Base-by-base conservation (phyloP, 1,140 invertebrate species). In the Penaeus japonicus region DNA sequence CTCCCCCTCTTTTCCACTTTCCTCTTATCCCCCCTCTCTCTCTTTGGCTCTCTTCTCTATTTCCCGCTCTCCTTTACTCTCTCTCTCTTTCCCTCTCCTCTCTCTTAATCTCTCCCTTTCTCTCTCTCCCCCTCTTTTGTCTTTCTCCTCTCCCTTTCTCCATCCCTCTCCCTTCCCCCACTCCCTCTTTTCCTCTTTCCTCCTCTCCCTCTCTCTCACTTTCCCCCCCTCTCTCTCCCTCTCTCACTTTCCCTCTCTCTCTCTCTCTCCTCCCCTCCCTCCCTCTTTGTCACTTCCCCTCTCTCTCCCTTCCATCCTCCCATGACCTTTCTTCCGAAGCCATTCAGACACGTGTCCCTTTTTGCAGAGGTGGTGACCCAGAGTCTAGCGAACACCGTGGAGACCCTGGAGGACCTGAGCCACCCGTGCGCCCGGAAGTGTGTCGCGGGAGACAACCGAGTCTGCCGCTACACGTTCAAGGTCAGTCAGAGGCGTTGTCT, bases 401-500 rank as follows among this genome's bases (percentile, higher is more conserved):
- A 88, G 70, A 75, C 55, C 4, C 18, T 78, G 30, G 70, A 59
- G 65, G 86, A 88, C 70, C 73, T 83, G 22, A n/a, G 24, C 1
- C 86, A 88, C 22, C 80, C 80, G 2, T 88, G 86, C 22, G 80
- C 35, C 39, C 35, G 86, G 30, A 54, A 77, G 22, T 88, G 86
- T 39, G 80, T 75, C 22, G 17, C 65, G 4, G 53, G 70, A 4
- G 80, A 88, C 30, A 55, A 7, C 24, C 35, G 32, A 15, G 54
- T 83, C 2, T 88, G 86, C 65, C 17, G 30, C 10, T 88, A 88
- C 54, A 82, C 47, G 0, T 88, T 88, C 70, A 88, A 82, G 86
- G 86, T 84, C 35, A 27, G 80, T 77, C 24, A 5, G 32, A 12
- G 22, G 7, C 32, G 2, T 0, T 5, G 7, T 20, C 15, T 39